A percentile compares a stretch with the other conserved stretches of the same genome.
These are phyloP conservation scores for Sinhomidia bicolor DNA, from an alignment of 2,888 invertebrate species.

Conservation along the genomic window DNA sequence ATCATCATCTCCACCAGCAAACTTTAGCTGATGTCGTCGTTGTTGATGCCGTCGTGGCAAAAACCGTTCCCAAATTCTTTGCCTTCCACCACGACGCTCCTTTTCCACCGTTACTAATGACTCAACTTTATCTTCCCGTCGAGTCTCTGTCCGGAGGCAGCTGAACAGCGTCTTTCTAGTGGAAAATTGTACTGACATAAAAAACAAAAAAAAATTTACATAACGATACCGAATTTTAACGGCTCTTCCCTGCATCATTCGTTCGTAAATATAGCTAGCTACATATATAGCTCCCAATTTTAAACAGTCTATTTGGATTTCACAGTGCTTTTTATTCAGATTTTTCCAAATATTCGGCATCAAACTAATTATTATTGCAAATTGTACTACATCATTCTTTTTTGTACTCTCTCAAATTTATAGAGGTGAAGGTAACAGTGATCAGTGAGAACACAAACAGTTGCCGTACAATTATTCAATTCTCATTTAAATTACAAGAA, in stretches of 20 bases:
- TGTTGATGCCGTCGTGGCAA: conserved; percentile 55
- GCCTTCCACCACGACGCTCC: conserved; percentile 26
- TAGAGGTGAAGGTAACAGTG: conserved; percentile 34
- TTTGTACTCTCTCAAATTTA: too few species aligned
- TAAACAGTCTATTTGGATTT: too few species aligned
- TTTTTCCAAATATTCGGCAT: too few species aligned
- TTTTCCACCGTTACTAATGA: conserved; percentile 19
- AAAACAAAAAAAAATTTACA: background rate
- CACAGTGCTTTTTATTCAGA: too few species aligned
- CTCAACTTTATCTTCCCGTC: conserved; percentile 15
- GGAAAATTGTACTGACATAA: background rate
- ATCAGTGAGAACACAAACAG: background rate
- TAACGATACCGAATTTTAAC: too few species aligned
- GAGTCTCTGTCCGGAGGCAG: conserved; percentile 28
- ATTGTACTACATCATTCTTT: too few species aligned
- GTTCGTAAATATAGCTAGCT: too few species aligned
- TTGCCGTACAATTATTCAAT: too few species aligned
- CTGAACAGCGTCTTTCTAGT: background rate
- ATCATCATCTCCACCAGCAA: background rate
- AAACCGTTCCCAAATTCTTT: conserved; percentile 47
- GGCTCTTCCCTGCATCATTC: too few species aligned
- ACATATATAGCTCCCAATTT: too few species aligned
- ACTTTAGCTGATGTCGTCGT: conserved; percentile 16
- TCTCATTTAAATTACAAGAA: background rate
- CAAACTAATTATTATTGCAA: too few species aligned